Base-by-base conservation (phyloP, 2,888 invertebrate genomes). In the Ctena decussata region DNA sequence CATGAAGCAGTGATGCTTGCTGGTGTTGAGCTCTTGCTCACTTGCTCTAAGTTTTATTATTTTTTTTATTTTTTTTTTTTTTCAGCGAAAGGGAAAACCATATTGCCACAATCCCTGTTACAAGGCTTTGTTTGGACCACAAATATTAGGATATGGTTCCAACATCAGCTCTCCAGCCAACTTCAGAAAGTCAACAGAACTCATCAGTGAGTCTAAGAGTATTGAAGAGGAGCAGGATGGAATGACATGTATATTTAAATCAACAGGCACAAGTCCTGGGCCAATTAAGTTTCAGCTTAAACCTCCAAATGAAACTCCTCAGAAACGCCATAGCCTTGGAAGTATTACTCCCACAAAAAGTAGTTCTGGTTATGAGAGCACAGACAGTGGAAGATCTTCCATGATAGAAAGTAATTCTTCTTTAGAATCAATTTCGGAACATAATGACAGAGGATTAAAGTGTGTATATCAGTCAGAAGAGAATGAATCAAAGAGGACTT, bases 31-130 rank as follows among this genome's bases (percentile, higher is more conserved):
- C n/a, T n/a, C n/a, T n/a, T n/a, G n/a, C n/a, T n/a, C n/a, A n/a
- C n/a, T n/a, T n/a, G n/a, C n/a, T n/a, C n/a, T n/a, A n/a, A n/a
- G n/a, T n/a, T n/a, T n/a, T n/a, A n/a, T n/a, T n/a, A n/a, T n/a
- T n/a, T n/a, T n/a, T n/a, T n/a, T n/a, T 70, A 8, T 71, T 57
- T 79, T 46, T 77, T 77, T 79, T 85, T 27, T 18, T 65, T 91
- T 94, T 37, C 94, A 97, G 97, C 98, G 98, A 96, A 98, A 98
- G 96, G 98, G 98, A 81, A 97, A 97, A 89, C 98, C 98, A 76
- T 98, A 98, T 94, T 98, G 98, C 93, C 97, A 98, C 96, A 97
- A 98, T 82, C 98, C 98, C 82, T 98, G 98, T 94, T 98, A 98
- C 95, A 97, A 97, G 81, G 97, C 97, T 21, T 96, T 98, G 39